phyloP scores from a whole-genome alignment of 2,797 vertebrate species.

The Acrossocheilus fasciatus region DNA sequence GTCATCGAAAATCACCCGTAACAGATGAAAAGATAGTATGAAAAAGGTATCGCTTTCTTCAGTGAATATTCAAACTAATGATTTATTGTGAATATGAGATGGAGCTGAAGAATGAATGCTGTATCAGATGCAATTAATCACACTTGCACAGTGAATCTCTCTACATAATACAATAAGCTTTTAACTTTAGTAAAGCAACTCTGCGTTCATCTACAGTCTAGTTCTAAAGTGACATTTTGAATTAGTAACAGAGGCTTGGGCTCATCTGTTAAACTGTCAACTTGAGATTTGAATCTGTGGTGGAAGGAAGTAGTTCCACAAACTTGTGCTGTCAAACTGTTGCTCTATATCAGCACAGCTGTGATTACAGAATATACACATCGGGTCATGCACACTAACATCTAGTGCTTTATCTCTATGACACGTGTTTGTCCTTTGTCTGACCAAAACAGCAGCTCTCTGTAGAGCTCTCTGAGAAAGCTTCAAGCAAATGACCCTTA shows the following conservation, averaged over 20 bases:
- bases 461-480: not conserved
- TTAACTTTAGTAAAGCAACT: not conserved
- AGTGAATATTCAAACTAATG: not conserved
- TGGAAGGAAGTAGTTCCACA: not conserved
- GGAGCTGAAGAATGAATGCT: not conserved
- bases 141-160: not conserved
- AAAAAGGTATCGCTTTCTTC: not conserved
- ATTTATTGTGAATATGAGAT: not conserved
- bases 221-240: not conserved
- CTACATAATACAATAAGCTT: not conserved
- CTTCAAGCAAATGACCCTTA: not conserved
- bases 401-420: not conserved
- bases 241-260: not conserved
- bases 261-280: not conserved
- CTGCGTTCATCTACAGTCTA: not conserved
- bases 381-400: not conserved
- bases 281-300: not conserved
- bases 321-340: not conserved
- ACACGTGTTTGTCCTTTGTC: not conserved
- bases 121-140: not conserved
- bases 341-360: not conserved
- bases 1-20: not conserved
- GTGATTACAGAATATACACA: not conserved
- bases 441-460: constrained; percentile 19
- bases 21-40: not conserved